A percentile compares a stretch with the other conserved stretches of the same genome.
These are phyloP conservation scores for Siphamia tubifer DNA, from an alignment of 2,113 vertebrate species.

Conservation along the genomic window DNA sequence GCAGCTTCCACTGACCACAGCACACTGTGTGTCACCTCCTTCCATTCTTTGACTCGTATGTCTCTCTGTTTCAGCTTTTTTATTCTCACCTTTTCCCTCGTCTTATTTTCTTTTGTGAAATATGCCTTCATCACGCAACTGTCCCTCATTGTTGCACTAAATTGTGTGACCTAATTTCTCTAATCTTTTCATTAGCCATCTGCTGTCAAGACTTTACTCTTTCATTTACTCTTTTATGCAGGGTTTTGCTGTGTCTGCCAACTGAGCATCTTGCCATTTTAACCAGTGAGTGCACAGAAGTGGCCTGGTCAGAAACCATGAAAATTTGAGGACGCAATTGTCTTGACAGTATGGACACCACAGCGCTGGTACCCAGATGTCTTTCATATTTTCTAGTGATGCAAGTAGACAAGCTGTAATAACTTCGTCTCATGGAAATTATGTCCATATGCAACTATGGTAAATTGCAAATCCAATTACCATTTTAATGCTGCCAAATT, in stretches of 20 bases:
- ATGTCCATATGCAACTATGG: too few relatives aligned
- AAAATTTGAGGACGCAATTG: background rate
- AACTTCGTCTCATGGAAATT: too few relatives aligned
- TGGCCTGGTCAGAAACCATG: conserved; percentile 25
- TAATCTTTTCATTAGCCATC: conserved; percentile 20
- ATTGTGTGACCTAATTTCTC: background rate
- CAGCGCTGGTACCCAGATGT: background rate
- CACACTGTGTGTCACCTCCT: background rate
- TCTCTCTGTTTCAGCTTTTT: background rate
- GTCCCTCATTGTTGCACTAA: background rate
- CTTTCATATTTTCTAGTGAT: conserved; percentile 11
- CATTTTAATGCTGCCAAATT: too few relatives aligned
- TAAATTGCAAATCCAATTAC: too few relatives aligned
- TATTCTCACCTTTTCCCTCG: background rate
- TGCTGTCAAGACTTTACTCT: background rate
- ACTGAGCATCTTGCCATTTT: conserved; percentile 19
- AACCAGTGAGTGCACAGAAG: conserved; percentile 24
- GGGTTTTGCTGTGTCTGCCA: conserved; percentile 22
- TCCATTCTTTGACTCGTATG: background rate
- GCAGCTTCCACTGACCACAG: conserved; percentile 44
- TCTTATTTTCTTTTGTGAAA: background rate
- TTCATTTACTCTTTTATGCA: background rate
- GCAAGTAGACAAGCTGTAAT: too few relatives aligned
- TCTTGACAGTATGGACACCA: background rate
- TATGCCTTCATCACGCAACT: background rate